phyloP scores from a whole-genome alignment of 2,113 vertebrate genomes.

The Delphinapterus leucas region DNA sequence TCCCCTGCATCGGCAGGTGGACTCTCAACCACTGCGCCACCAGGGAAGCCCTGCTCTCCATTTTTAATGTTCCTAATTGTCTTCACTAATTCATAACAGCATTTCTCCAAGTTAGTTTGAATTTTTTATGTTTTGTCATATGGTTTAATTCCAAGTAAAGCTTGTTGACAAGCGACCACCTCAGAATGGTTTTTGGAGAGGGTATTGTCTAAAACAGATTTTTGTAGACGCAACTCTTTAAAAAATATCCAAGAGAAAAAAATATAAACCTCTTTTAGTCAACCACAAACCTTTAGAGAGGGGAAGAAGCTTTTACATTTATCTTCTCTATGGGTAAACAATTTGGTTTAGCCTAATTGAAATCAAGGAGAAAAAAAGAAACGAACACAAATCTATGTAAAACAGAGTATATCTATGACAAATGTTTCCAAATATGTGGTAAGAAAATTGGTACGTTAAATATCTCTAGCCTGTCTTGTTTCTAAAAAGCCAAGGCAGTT shows the following conservation, averaged over 20 bases:
- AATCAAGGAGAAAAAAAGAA: not conserved
- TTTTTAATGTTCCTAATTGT: not conserved
- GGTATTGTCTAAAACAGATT: not conserved
- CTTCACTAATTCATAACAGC: not conserved
- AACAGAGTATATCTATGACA: not conserved
- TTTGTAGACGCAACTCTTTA: not conserved
- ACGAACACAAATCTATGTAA: not conserved
- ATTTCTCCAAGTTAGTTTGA: not conserved
- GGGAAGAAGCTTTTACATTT: not conserved
- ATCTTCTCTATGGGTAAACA: not conserved
- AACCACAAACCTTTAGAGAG: not conserved
- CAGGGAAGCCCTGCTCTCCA: not conserved
- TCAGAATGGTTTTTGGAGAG: not conserved
- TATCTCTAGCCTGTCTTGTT: not conserved
- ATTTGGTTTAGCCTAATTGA: slow-evolving; percentile 15
- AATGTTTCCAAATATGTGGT: slow-evolving; percentile 18
- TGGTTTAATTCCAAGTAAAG: slow-evolving; percentile 2
- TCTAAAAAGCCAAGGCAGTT: slow-evolving; percentile 23
- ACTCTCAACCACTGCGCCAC: no score
- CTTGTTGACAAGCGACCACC: not conserved
- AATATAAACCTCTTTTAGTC: not conserved
- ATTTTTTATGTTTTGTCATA: not conserved
- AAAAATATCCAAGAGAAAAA: not conserved
- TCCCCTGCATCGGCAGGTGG: no score
- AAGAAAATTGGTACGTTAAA: slow-evolving; percentile 9